Evolutionary conservation across 2,888 invertebrate genomes (phyloP).

Genomic region (Athalia cordata): DNA sequence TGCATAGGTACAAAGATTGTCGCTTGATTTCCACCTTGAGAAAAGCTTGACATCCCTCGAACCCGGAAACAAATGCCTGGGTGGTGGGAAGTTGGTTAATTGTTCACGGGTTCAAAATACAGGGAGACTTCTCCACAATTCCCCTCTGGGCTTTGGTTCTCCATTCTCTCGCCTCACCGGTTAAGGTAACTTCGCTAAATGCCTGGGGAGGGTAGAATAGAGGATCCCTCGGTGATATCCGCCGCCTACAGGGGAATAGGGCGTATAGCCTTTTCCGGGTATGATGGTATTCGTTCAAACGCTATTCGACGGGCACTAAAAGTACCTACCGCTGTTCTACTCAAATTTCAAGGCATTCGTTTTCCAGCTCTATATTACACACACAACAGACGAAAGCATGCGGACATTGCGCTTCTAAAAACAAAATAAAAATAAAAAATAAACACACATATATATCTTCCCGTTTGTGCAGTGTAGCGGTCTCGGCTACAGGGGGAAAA

Average conservation of each 20-base stretch:
- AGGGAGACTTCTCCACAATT: constrained; percentile 2
- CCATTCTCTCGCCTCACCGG: constrained; percentile 33
- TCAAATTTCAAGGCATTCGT: neutral
- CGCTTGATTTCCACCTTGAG: neutral
- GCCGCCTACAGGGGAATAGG: constrained; percentile 4
- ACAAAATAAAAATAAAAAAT: too few species aligned
- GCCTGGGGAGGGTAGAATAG: constrained; percentile 25
- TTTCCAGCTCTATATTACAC: neutral
- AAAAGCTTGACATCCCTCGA: constrained; percentile 5
- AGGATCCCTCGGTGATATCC: constrained; percentile 24
- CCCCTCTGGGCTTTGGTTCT: constrained; percentile 21
- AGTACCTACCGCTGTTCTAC: neutral
- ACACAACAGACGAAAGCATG: too few species aligned
- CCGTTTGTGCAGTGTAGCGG: too few species aligned
- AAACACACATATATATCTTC: too few species aligned
- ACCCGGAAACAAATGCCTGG: constrained; percentile 15
- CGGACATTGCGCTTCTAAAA: neutral
- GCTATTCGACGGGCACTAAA: neutral
- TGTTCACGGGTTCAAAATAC: constrained; percentile 31
- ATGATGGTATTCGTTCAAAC: neutral
- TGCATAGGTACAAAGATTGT: neutral
- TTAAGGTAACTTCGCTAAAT: constrained; percentile 39
- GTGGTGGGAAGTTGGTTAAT: constrained; percentile 36
- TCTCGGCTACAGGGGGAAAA: too few species aligned
- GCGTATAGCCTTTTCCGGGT: constrained; percentile 3